Base-by-base conservation (phyloP, 2,797 vertebrate species). In the Sternarchorhynchus goeldii region DNA sequence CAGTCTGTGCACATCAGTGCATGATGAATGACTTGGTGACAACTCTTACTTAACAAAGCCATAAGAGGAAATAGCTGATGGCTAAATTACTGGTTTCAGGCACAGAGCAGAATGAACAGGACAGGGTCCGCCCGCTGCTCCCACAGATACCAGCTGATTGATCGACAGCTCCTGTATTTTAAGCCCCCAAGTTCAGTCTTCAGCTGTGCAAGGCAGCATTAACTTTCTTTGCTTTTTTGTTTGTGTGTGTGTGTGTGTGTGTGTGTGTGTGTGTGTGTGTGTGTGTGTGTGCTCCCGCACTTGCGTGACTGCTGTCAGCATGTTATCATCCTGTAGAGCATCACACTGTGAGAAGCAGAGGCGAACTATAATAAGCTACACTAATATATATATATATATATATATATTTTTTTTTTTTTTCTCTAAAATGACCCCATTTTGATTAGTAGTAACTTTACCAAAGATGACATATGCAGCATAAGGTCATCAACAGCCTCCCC, bases 141-240 rank as follows among this genome's bases (percentile, higher is more conserved):
- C 75, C 31, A 8, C 10, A 50, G 70, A 83, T 81, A 73, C 75
- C 71, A 70, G 34, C 20, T 70, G 82, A 85, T 84, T 89, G 87
- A 91, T 84, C 87, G 89, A 88, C 87, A 86, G n/a, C 80, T 88
- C 87, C 75, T 90, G 79, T 90, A 88, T 80, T 93, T 91, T 90
- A 78, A 77, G 79, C 76, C 84, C 84, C 83, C 83, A 55, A 41
- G 85, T 91, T 90, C 88, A 91, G 88, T 80, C 78, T 79, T 83
- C 83, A 83, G 81, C 82, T 87, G 84, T 84, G 84, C 84, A 73
- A 78, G 79, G 25, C 25, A 25, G 25, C 25, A 25, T 85, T 81
- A 81, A 83, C 82, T 82, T 80, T 76, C 81, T 82, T 18, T 59
- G 60, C 10, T n/a, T 58, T 69, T 82, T 53, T 75, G 50, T 79